phyloP scores from a whole-genome alignment of 2,113 vertebrate species.

The Recurvirostra avosetta region DNA sequence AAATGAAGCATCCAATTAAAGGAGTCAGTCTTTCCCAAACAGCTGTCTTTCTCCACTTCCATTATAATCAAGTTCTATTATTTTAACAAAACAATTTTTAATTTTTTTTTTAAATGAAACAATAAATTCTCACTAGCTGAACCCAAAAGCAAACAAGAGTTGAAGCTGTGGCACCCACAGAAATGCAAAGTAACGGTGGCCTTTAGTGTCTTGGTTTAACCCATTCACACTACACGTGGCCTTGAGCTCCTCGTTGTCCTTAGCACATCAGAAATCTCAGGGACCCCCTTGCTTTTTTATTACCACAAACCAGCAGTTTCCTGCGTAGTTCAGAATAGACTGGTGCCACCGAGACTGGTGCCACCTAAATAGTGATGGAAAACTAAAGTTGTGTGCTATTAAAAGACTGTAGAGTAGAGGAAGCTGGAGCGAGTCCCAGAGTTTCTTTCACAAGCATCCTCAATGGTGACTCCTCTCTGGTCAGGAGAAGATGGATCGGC shows the following conservation, averaged over 20 bases:
- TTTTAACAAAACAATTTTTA: not conserved
- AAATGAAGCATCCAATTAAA: not conserved
- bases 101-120: not conserved
- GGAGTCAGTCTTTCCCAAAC: not conserved
- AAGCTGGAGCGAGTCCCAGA: not conserved
- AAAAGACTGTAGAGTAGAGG: not conserved
- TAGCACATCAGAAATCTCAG: not conserved
- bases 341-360: not conserved
- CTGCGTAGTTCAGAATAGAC: not conserved
- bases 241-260: not conserved
- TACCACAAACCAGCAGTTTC: not conserved
- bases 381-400: not conserved
- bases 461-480: not conserved
- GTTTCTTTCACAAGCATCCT: not conserved
- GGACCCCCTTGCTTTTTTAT: not conserved
- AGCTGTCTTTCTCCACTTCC: not conserved
- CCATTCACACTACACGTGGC: fast-evolving
- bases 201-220: not conserved
- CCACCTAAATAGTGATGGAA: not conserved
- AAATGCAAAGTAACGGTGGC: not conserved
- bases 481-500: not conserved
- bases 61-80: not conserved
- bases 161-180: not conserved
- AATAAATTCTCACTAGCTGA: not conserved
- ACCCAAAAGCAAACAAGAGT: not conserved